Base-by-base conservation (phyloP, 2,797 vertebrate species). In the Rousettus madagascariensis region DNA sequence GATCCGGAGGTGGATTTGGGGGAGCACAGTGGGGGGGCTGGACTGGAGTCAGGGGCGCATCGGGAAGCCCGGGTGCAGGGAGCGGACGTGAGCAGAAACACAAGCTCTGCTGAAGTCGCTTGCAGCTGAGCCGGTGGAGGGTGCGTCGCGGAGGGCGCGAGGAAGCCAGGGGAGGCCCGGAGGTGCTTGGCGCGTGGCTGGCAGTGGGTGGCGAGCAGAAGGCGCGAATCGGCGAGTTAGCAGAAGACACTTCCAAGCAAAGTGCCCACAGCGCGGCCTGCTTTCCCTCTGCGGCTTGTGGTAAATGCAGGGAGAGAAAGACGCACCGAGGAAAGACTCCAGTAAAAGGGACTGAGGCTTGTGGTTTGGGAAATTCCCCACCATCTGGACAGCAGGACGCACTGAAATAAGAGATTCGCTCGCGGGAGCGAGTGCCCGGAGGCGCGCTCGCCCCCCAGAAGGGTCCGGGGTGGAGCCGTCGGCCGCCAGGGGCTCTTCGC, bases 201-300 rank as follows among this genome's bases (percentile, higher is more conserved):
- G 41, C 41, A 8, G 41, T 43, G 41, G 41, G 41, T 43, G 41
- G 41, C 41, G 41, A 43, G 41, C 41, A 43, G 41, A 43, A 43
- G 41, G 41, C 8, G 41, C 11, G 24, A 5, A 12, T 6, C 2
- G 6, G 36, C 2, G 6, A 15, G 20, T 43, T 0, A 19, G 51
- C 41, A 22, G 26, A 41, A 55, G 20, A 8, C 24, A n/a, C 17
- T 19, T 12, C 38, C 24, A n/a, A 26, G 75, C 5, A 4, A 20
- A 59, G 38, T 20, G 36, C 20, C 16, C 19, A 22, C 22, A 8
- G 8, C 2, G 5, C 3, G 8, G 17, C 61, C 16, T 24, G 10
- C 3, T 2, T 41, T 10, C 69, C 12, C 7, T 36, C 53, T 5
- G 8, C 1, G 2, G 16, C 41, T n/a, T 5, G 3, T 0, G 1